A percentile compares a stretch with the other conserved stretches of the same genome.
Conservation (phyloP, 2,797 vertebrate species). For the Lepus townsendii region DNA sequence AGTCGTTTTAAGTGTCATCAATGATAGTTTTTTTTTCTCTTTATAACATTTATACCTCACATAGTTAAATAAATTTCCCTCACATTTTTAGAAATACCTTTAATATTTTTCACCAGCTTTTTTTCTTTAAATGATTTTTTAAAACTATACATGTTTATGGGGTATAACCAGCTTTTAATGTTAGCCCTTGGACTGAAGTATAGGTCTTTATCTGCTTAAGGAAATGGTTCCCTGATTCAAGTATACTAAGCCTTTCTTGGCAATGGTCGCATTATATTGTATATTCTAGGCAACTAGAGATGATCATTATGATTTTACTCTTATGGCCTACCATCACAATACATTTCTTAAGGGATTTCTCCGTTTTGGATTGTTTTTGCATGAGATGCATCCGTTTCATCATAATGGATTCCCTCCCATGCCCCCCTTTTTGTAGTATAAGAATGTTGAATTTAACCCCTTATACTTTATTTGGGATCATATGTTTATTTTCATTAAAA, state of each 20-base stretch:
- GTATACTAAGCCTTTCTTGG: slow-evolving; percentile 58
- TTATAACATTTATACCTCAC: slow-evolving; percentile 62
- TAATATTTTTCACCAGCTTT: slow-evolving; percentile 33
- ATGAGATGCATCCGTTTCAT: slow-evolving; percentile 60
- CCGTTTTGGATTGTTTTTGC: slow-evolving; percentile 62
- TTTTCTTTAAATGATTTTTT: too few species aligned
- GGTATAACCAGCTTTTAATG: slow-evolving; percentile 47
- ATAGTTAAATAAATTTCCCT: slow-evolving; percentile 62
- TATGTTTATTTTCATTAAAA: slow-evolving; percentile 62
- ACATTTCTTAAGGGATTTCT: slow-evolving; percentile 55
- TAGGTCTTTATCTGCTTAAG: slow-evolving; percentile 52
- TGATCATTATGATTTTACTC: slow-evolving; percentile 50
- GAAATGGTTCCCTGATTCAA: slow-evolving; percentile 46
- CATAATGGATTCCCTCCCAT: not conserved
- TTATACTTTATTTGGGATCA: slow-evolving; percentile 63
- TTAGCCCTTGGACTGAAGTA: slow-evolving; percentile 61
- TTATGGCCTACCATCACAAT: slow-evolving; percentile 49
- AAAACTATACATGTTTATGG: too few species aligned
- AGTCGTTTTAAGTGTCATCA: slow-evolving; percentile 58
- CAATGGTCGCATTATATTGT: slow-evolving; percentile 64
- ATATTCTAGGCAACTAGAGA: slow-evolving; percentile 52
- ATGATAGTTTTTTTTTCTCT: slow-evolving; percentile 49
- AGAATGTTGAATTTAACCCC: slow-evolving; percentile 63
- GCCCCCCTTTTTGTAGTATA: not conserved
- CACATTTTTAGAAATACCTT: slow-evolving; percentile 62